Evolutionary conservation across 2,888 invertebrate species (phyloP).

Genomic region (Gonocerus acuteangulatus): DNA sequence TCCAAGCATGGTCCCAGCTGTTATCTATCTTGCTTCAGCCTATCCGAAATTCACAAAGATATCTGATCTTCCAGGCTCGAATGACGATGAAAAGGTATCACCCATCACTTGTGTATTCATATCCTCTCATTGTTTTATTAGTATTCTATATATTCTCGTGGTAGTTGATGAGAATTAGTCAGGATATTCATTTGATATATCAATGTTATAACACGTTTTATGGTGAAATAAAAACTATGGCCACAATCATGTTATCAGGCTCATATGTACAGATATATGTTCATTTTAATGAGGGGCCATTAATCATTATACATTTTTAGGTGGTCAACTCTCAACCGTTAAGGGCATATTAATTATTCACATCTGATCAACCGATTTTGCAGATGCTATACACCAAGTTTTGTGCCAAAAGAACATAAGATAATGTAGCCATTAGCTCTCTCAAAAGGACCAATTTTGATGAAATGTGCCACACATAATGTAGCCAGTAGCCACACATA

Average conservation of each 20-base stretch:
- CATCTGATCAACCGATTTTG: no score
- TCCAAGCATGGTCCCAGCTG: conserved; percentile 56
- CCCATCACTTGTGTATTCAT: no score
- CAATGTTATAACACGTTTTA: neutral
- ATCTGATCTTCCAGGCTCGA: conserved; percentile 59
- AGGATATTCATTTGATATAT: neutral
- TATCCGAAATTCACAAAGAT: conserved; percentile 74
- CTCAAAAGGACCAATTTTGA: no score
- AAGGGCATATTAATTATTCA: neutral
- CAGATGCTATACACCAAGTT: no score
- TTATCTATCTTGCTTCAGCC: conserved; percentile 60
- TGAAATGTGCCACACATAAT: no score
- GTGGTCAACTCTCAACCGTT: no score
- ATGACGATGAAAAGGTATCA: conserved; percentile 52
- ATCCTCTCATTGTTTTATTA: neutral
- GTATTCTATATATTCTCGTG: neutral
- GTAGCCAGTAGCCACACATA: no score
- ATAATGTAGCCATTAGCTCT: no score
- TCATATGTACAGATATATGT: no score
- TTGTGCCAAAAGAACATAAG: no score
- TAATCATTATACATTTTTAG: neutral
- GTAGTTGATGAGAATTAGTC: neutral
- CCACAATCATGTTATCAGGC: no score
- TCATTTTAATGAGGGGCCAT: neutral
- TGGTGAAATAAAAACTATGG: neutral